Base-by-base conservation (phyloP, 1,140 invertebrate genomes). In the Caenorhabditis inopinata region DNA sequence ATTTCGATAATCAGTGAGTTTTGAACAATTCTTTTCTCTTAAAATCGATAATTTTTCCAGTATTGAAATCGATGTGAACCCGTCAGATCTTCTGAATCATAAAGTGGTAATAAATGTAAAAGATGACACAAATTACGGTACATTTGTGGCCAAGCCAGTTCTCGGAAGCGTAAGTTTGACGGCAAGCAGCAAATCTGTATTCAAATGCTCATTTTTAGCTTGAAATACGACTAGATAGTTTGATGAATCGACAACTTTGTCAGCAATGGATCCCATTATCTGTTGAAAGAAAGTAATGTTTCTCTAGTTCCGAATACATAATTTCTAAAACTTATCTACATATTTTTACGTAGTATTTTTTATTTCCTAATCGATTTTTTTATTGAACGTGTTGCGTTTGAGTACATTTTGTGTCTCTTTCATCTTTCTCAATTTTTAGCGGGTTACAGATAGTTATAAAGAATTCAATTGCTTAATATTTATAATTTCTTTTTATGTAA, bases 21-120 rank as follows among this genome's bases (percentile, higher is more conserved):
- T 25, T 4, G 7, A 42, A 42, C 5, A 7, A 51, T 18, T 18
- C 9, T 6, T 6, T 18, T 18, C 5, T 21, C 25, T 21, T 16
- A 5, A 21, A 21, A 51, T 51, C 49, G n/a, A 51, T 51, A 18
- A 21, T 49, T 53, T 82, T 87, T 82, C n/a, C 48, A 85, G 85
- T 38, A 84, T 88, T 49, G 85, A 88, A 76, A 88, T 88, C 73
- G 85, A 83, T 32, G 51, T 87, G 6, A 74, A 84, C 21, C 68
- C 46, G 18, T 74, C 73, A 23, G 87, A 87, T 76, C 58, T 87
- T 14, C 35, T 73, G 21, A 84, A 87, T 46, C 85, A 85, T 58
- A 82, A 84, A 75, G 58, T 87, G 4, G 47, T 76, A 25, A 62
- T 87, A 12, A 73, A 78, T 18, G 86, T 87, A 2, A 87, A 87